phyloP scores from a whole-genome alignment of 2,113 vertebrate species.

The Hylia prasina region DNA sequence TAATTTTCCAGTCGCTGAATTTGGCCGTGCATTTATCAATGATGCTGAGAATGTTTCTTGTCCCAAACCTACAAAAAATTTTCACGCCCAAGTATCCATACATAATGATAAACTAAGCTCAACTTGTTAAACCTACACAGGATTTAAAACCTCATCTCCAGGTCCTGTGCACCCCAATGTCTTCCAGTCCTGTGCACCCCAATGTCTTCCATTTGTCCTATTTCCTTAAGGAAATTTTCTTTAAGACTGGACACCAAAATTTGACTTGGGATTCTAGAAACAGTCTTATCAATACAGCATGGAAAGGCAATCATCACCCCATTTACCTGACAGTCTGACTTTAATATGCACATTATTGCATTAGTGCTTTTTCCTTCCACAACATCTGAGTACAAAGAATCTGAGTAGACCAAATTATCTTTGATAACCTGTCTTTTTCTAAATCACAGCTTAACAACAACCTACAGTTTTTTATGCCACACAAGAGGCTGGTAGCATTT shows the following conservation, averaged over 20 bases:
- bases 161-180: background rate
- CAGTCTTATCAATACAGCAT: background rate
- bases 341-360: background rate
- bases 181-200: background rate
- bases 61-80: background rate
- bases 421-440: background rate
- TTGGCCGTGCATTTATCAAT: background rate
- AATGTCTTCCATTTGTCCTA: background rate
- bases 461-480: background rate
- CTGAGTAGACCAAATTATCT: background rate
- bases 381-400: background rate
- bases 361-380: background rate
- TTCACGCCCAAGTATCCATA: background rate
- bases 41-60: background rate
- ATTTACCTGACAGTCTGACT: background rate
- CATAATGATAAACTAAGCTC: background rate
- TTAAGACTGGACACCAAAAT: background rate
- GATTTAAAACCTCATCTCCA: background rate
- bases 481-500: background rate
- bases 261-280: background rate
- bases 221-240: background rate
- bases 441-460: background rate
- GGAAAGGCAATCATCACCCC: background rate
- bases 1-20: constrained; percentile 15
- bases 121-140: background rate